Conservation (phyloP, 2,113 vertebrate genomes). For the Leptodactylus fuscus region DNA sequence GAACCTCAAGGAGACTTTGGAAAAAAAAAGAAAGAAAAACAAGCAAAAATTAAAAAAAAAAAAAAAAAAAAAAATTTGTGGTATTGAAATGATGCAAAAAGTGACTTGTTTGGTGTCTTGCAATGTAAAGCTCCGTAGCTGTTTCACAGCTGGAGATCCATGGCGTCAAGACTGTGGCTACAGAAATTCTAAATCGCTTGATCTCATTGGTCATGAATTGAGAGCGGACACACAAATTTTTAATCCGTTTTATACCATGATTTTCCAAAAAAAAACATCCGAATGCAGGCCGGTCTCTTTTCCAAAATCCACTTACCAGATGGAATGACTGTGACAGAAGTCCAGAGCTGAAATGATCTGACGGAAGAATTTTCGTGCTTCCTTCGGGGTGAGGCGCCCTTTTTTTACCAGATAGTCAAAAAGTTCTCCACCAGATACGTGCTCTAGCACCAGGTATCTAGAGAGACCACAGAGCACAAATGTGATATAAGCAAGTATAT, state of each 20-base stretch:
- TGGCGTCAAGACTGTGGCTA: neutral
- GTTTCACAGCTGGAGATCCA: neutral
- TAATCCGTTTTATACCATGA: neutral
- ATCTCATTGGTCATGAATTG: too few relatives aligned
- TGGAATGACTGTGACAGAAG: slow-evolving; percentile 99
- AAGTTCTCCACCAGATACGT: slow-evolving; percentile 96
- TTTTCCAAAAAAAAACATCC: too few relatives aligned
- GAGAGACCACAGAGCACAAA: slow-evolving; percentile 3
- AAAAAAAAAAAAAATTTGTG: too few relatives aligned
- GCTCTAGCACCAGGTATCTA: slow-evolving; percentile 98
- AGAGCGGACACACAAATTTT: neutral
- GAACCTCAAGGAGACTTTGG: too few relatives aligned
- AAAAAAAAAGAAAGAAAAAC: too few relatives aligned
- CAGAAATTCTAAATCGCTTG: too few relatives aligned
- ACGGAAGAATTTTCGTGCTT: slow-evolving; percentile 98
- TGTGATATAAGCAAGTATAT: neutral
- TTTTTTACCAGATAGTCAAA: slow-evolving; percentile 99
- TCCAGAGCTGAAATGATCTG: slow-evolving; percentile 99
- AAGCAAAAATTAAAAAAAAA: too few relatives aligned
- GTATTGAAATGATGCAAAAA: too few relatives aligned
- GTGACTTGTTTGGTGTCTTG: too few relatives aligned
- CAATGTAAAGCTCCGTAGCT: too few relatives aligned
- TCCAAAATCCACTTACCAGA: slow-evolving; percentile 83
- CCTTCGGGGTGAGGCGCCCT: slow-evolving; percentile 96
- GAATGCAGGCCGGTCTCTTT: neutral